These are phyloP conservation scores for Gallinago jamesoni DNA, from an alignment of 2,113 vertebrate genomes.

Conservation along the genomic window DNA sequence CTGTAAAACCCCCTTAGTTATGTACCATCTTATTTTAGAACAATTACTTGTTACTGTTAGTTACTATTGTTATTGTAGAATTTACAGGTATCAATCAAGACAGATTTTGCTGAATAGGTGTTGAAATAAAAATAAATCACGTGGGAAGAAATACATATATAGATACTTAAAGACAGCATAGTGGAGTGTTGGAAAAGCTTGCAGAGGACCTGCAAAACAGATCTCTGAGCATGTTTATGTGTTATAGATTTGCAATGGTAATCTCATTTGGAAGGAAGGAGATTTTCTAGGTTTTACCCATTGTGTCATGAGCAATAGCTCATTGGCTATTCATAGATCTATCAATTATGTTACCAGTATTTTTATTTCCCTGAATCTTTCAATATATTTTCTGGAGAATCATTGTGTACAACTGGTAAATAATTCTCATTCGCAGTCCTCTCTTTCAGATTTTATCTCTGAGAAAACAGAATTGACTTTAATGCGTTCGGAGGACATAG, in stretches of 20 bases:
- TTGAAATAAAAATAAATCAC: background rate
- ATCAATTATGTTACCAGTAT: background rate
- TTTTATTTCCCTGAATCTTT: background rate
- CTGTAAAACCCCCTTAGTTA: background rate
- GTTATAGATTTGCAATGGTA: background rate
- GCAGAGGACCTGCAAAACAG: background rate
- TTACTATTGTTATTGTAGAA: background rate
- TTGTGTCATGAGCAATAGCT: background rate
- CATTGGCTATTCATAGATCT: constrained; percentile 5
- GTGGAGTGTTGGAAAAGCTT: background rate
- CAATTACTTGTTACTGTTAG: background rate
- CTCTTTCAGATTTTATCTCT: background rate
- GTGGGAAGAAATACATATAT: background rate
- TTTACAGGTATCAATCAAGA: background rate
- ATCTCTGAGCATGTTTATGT: background rate
- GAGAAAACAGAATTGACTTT: background rate
- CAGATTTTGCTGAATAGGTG: background rate
- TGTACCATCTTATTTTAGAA: background rate
- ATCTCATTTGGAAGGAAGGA: background rate
- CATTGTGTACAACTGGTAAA: background rate
- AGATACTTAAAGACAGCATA: background rate
- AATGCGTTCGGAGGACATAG: background rate
- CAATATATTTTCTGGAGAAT: background rate
- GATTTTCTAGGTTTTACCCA: background rate
- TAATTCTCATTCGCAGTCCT: background rate